Evolutionary conservation across 2,113 vertebrate genomes (phyloP).

Genomic region (Nettapus auritus): DNA sequence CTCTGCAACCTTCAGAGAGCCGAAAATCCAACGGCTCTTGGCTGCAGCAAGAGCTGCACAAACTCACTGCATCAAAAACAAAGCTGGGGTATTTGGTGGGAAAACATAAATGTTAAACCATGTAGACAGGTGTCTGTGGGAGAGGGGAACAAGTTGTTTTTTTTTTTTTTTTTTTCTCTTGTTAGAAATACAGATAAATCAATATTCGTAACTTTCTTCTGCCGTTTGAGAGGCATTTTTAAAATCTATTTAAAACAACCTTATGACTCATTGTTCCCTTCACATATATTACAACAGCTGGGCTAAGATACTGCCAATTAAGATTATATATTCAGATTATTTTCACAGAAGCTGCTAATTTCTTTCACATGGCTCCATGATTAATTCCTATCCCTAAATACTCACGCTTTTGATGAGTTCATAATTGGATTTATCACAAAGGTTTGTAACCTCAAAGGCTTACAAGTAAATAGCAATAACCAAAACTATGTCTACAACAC

Average conservation of each 20-base stretch:
- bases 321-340: slow-evolving; percentile 15
- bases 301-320: slow-evolving; percentile 2
- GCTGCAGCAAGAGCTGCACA: background rate
- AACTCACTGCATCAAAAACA: background rate
- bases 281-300: background rate
- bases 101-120: background rate
- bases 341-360: slow-evolving; percentile 62
- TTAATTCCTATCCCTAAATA: slow-evolving; percentile 57
- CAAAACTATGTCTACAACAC: background rate
- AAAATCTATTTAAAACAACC: background rate
- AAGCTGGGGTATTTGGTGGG: background rate
- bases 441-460: slow-evolving; percentile 31
- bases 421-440: slow-evolving; percentile 62
- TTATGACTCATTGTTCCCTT: slow-evolving; percentile 10
- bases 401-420: slow-evolving; percentile 31
- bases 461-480: slow-evolving; percentile 10
- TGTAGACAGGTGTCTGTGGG: background rate
- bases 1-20: background rate
- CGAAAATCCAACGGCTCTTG: background rate
- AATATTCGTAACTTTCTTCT: background rate
- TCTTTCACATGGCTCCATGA: slow-evolving; percentile 54
- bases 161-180: background rate
- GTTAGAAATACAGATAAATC: background rate
- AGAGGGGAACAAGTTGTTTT: background rate
- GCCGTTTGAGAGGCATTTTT: background rate